Percentiles rank a stretch among this genome's conserved stretches.
Evolutionary conservation across 2,888 invertebrate species (phyloP).

Genomic region (Brachylomia viminalis): DNA sequence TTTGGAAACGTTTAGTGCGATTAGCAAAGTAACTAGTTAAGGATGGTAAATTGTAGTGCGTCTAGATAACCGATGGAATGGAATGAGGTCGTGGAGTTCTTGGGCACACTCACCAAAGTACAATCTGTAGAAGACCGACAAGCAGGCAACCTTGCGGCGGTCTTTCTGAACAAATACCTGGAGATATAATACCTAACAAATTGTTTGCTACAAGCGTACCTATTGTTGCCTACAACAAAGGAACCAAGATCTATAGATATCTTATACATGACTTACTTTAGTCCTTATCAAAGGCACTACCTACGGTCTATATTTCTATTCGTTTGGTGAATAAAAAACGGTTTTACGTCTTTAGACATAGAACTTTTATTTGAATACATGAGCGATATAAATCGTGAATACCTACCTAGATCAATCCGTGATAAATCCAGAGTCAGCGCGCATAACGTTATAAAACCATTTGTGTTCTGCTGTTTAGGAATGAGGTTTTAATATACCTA

Average conservation of each 20-base stretch:
- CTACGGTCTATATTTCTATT: neutral
- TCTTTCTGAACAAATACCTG: conserved; percentile 23
- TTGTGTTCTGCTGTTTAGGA: neutral
- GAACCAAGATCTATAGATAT: conserved; percentile 28
- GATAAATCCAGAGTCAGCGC: neutral
- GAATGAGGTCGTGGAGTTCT: too few relatives aligned
- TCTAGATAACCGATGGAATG: too few relatives aligned
- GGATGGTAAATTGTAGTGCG: too few relatives aligned
- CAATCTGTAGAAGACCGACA: too few relatives aligned
- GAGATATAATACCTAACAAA: conserved; percentile 17
- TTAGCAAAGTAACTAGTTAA: too few relatives aligned
- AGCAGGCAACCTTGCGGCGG: too few relatives aligned
- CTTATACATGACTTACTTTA: conserved; percentile 38
- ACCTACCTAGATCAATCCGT: neutral
- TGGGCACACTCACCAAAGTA: too few relatives aligned
- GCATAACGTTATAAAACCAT: neutral
- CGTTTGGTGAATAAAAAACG: neutral
- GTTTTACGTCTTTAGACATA: neutral
- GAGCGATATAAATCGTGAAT: neutral
- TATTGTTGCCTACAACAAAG: conserved; percentile 27
- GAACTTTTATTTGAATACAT: neutral
- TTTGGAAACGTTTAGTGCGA: too few relatives aligned
- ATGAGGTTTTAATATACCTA: neutral
- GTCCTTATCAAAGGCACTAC: conserved; percentile 7
- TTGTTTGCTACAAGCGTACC: conserved; percentile 17